Evolutionary conservation across 2,888 invertebrate genomes (phyloP), one percentile per base, ranked within the genome.

Genomic region (Anarsia innoxiella): DNA sequence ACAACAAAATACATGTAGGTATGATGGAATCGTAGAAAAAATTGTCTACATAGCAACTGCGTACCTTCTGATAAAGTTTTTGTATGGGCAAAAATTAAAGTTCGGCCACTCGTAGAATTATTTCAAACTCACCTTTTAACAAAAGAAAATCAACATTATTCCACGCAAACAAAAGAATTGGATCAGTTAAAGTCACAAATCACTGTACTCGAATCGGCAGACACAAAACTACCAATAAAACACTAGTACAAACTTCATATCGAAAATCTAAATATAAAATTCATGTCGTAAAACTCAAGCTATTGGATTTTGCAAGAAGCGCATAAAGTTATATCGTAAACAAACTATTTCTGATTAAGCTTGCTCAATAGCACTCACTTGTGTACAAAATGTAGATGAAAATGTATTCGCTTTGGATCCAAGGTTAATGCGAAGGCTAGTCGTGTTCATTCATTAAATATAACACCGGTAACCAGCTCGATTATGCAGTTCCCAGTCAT

Each of bases 241-340:
- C 25, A 4, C n/a, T 23, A 15, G 11, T 33, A 11, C 13, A 32
- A 23, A 32, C 12, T 26, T 33, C 30, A 34, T 30, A 39, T 38
- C 36, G 48, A 37, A 37, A 35, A 44, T 42, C 46, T 48, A 48
- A 53, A 51, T 51, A 48, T 51, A 49, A 46, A 46, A 48, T 58
- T 67, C 65, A 25, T 14, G 33, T 39, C 34, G 34, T 34, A 39
- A 39, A 39, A 30, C 27, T 45, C 42, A 41, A 48, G 49, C 57
- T 57, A 63, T 70, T 66, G 54, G 57, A 62, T 72, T 72, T 71
- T 58, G 67, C 67, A 74, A 73, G 54, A 49, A 49, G 53, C 59
- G 48, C 62, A 65, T 76, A 74, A 76, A 76, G 59, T 63, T 41
- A 47, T 62, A 62, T 69, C 72, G 69, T 72, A 74, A 76, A 71